Evolutionary conservation across 2,888 invertebrate genomes (phyloP), one percentile per base, ranked within the genome.

Genomic region (Nomada hirtipes): DNA sequence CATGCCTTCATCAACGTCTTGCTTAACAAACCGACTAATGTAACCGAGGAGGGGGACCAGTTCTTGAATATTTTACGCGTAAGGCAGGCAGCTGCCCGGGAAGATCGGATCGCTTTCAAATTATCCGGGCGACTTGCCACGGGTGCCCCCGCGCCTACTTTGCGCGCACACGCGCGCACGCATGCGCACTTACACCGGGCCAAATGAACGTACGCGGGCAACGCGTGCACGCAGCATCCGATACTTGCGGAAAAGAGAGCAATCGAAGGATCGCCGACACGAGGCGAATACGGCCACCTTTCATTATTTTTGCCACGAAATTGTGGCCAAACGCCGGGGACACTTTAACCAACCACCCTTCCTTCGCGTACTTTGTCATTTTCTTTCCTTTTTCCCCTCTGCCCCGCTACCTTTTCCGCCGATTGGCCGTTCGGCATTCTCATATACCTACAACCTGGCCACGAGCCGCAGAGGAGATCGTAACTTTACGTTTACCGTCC

Each of bases 101-200:
- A 89, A 92, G 92, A 92, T 92, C 91, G 92, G 92, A 93, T 93
- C 92, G 92, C 92, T 93, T 93, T 93, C 93, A 93, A 93, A 93
- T 93, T 93, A 93, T 93, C 91, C 92, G 91, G 92, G 91, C 90
- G 92, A 93, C 91, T 93, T 92, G 92, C 88, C 88, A 91, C 91
- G 89, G 91, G 91, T 91, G 90, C 90, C 86, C 86, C 88, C 87
- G 86, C 84, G 83, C 68, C 64, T 70, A 68, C 79, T 63, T 79
- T 42, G 67, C 71, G 78, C 76, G 81, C 55, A 74, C 80, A 55
- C 73, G 80, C 61, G 76, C 52, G 60, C 67, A 71, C 74, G 71
- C 76, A 68, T 64, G 68, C 77, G 71, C 67, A n/a, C 59, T 55
- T 18, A 47, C 69, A 59, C 65, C 65, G 67, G 20, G 20, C 20